A percentile compares a stretch with the other conserved stretches of the same genome.
Evolutionary conservation across 2,113 vertebrate species (phyloP).

Genomic region (Chitala chitala): DNA sequence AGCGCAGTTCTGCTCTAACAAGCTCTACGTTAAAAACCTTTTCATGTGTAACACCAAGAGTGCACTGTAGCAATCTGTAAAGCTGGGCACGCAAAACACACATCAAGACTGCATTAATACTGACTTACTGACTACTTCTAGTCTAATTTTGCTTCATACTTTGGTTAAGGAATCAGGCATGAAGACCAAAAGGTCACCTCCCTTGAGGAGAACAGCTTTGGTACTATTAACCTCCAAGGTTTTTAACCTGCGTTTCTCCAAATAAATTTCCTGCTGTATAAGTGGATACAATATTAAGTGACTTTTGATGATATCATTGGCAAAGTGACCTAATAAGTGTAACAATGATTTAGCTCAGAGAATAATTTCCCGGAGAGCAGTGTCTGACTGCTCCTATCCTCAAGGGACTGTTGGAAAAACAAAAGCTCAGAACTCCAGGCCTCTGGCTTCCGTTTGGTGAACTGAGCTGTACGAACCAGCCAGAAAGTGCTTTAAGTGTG

Average conservation of each 20-base stretch:
- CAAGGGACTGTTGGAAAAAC: too few relatives aligned
- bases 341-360: neutral
- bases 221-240: neutral
- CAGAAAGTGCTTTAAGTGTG: too few relatives aligned
- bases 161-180: neutral
- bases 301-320: neutral
- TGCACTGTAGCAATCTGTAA: too few relatives aligned
- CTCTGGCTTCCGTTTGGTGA: too few relatives aligned
- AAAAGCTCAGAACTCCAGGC: too few relatives aligned
- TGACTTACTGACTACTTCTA: too few relatives aligned
- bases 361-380: neutral
- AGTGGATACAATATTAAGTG: neutral
- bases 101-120: too few relatives aligned
- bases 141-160: too few relatives aligned
- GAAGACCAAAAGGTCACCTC: too few relatives aligned
- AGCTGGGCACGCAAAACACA: too few relatives aligned
- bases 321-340: neutral
- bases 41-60: too few relatives aligned
- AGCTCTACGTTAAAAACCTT: neutral
- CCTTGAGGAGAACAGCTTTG: neutral
- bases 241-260: slow-evolving; percentile 33
- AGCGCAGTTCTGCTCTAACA: neutral
- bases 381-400: neutral
- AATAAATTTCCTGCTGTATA: slow-evolving; percentile 54
- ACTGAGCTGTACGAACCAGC: too few relatives aligned